Evolutionary conservation across 1,140 invertebrate genomes (phyloP).

Genomic region (Drosophila lowei): DNA sequence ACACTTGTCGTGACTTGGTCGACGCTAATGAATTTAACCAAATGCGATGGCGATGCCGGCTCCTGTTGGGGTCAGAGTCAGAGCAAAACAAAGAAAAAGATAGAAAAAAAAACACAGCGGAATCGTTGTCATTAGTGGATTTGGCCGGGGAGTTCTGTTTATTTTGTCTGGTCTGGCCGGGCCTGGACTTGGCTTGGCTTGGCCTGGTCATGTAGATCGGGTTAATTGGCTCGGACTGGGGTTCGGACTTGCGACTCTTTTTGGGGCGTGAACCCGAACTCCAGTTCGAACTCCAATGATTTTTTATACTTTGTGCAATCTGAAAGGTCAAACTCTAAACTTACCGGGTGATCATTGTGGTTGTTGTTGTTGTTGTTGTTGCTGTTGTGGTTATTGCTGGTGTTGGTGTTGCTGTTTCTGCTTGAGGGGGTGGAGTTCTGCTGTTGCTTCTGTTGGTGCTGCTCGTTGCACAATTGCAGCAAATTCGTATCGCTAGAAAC

Average conservation of each 20-base stretch:
- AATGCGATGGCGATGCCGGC: slow-evolving; percentile 53
- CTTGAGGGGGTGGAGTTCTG: slow-evolving; percentile 17
- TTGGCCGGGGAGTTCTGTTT: slow-evolving; percentile 47
- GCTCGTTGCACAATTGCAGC: slow-evolving; percentile 75
- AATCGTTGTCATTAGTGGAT: slow-evolving; percentile 70
- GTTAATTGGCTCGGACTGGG: slow-evolving; percentile 73
- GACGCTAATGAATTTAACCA: slow-evolving; percentile 83
- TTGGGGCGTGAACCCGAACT: slow-evolving; percentile 61
- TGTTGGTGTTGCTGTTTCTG: no score
- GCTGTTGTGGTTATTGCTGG: slow-evolving; percentile 47
- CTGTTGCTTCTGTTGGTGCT: slow-evolving; percentile 57
- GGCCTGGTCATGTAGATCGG: slow-evolving; percentile 61
- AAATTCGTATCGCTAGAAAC: slow-evolving; percentile 76
- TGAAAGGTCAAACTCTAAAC: slow-evolving; percentile 64
- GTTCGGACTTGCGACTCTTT: neutral
- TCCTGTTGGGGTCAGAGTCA: slow-evolving; percentile 57
- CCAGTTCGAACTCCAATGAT: slow-evolving; percentile 41
- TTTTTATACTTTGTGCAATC: slow-evolving; percentile 60
- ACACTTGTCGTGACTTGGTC: slow-evolving; percentile 83
- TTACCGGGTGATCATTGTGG: slow-evolving; percentile 65
- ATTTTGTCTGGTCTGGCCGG: slow-evolving; percentile 13
- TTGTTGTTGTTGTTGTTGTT: slow-evolving; percentile 56
- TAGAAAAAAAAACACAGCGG: slow-evolving; percentile 9
- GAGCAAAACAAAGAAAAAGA: slow-evolving; percentile 31
- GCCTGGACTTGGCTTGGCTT: slow-evolving; percentile 12